Conservation (phyloP, 30 jellyfish, hydroid and myxozoan genomes). For the Pelagia noctiluca region DNA sequence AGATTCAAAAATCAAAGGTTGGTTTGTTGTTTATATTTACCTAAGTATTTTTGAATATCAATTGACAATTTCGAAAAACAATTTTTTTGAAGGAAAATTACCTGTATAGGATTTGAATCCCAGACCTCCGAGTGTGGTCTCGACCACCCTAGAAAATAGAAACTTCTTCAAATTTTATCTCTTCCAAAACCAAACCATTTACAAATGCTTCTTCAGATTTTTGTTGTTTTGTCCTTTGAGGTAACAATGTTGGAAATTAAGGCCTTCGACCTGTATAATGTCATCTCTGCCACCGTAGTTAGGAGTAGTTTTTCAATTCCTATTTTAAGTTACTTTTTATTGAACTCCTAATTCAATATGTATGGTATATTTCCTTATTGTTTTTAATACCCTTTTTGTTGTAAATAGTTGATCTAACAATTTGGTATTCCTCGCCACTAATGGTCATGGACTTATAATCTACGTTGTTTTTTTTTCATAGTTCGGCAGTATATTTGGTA, state of each 20-base stretch:
- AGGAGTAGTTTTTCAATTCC: too few species aligned
- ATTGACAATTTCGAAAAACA: neutral
- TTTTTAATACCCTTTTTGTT: too few species aligned
- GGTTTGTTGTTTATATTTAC: neutral
- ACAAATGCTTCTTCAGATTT: too few species aligned
- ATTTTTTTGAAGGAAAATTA: neutral
- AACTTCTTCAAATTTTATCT: neutral
- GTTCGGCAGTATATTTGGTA: constrained; percentile 63
- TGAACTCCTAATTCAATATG: neutral
- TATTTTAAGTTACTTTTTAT: too few species aligned
- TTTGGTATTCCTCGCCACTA: neutral
- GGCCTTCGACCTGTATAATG: too few species aligned
- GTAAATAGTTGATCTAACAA: too few species aligned
- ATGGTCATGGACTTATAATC: neutral
- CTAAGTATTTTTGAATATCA: too few species aligned
- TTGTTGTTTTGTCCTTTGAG: too few species aligned
- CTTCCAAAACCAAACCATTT: neutral
- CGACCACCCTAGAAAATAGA: neutral
- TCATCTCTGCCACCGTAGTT: too few species aligned
- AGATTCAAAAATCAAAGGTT: constrained; percentile 50
- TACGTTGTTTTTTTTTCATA: neutral
- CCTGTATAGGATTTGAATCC: neutral
- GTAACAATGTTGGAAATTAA: too few species aligned
- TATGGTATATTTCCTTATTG: neutral
- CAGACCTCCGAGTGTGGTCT: neutral